Conservation (phyloP, 2,113 vertebrate genomes). For the Formicarius rufipectus region DNA sequence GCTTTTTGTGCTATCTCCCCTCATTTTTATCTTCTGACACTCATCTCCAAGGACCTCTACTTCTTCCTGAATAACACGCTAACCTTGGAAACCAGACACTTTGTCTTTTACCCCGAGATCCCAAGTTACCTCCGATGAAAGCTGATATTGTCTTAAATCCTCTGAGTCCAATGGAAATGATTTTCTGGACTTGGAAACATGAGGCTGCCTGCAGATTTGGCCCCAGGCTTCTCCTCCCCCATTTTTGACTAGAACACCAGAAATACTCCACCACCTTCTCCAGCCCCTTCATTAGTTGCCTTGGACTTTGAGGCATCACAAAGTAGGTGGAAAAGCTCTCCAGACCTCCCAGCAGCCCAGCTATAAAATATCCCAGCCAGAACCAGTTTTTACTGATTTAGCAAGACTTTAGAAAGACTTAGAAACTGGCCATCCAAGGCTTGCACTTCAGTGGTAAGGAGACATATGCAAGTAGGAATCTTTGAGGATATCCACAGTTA, state of each 20-base stretch:
- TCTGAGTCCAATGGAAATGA: neutral
- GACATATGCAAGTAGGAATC: neutral
- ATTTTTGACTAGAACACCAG: neutral
- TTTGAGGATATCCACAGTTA: neutral
- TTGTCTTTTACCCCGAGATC: neutral
- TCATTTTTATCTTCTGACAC: neutral
- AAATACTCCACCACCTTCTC: neutral
- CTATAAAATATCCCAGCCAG: neutral
- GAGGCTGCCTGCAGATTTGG: neutral
- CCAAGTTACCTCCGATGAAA: neutral
- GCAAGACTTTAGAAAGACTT: neutral
- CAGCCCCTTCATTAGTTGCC: neutral
- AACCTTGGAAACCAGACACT: neutral
- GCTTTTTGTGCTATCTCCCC: neutral
- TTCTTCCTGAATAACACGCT: neutral
- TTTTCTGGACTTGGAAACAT: neutral
- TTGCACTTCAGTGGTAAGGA: neutral
- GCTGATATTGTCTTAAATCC: neutral
- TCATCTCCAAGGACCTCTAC: neutral
- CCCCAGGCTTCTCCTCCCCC: neutral
- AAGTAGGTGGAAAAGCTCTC: accelerated
- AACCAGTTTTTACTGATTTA: neutral
- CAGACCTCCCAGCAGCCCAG: neutral
- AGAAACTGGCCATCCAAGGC: neutral
- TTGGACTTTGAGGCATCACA: neutral